A percentile compares a stretch with the other conserved stretches of the same genome.
These are phyloP conservation scores for Coregonus clupeaformis DNA, from an alignment of 2,113 vertebrate species.

Conservation along the genomic window DNA sequence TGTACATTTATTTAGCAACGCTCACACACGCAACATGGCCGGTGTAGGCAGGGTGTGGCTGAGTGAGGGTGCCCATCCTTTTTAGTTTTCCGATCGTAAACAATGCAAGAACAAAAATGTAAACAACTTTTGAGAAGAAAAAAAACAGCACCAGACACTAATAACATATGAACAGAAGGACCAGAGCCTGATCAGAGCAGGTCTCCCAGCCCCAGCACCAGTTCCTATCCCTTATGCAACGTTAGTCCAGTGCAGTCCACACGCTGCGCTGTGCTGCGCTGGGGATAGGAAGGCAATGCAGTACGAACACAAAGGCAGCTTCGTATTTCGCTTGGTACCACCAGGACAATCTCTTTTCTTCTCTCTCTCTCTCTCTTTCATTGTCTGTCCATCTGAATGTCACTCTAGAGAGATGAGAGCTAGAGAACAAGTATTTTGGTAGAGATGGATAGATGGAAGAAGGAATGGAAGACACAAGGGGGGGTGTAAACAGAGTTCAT, in stretches of 20 bases:
- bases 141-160: slow-evolving; percentile 75
- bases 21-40: too few relatives aligned
- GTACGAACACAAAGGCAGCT: slow-evolving; percentile 62
- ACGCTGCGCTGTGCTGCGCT: too few relatives aligned
- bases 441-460: slow-evolving; percentile 11
- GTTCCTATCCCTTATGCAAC: slow-evolving; percentile 44
- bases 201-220: slow-evolving; percentile 69
- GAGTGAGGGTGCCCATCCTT: slow-evolving; percentile 33
- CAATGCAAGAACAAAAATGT: slow-evolving; percentile 60
- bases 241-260: slow-evolving; percentile 26
- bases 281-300: slow-evolving; percentile 66
- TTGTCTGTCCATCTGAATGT: slow-evolving; percentile 19
- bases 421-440: slow-evolving; percentile 21
- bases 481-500: slow-evolving; percentile 35
- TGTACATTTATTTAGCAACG: too few relatives aligned
- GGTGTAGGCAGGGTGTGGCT: not conserved
- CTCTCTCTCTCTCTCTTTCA: slow-evolving; percentile 3
- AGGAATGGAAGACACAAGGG: not conserved
- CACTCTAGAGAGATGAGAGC: slow-evolving; percentile 17
- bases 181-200: slow-evolving; percentile 55
- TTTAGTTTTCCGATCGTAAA: slow-evolving; percentile 47
- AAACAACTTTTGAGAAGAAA: slow-evolving; percentile 63
- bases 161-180: slow-evolving; percentile 65
- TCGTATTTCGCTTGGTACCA: slow-evolving; percentile 58
- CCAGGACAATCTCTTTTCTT: slow-evolving; percentile 43